Evolutionary conservation across 2,113 vertebrate species (phyloP).

Genomic region (Psephotus haematonotus): DNA sequence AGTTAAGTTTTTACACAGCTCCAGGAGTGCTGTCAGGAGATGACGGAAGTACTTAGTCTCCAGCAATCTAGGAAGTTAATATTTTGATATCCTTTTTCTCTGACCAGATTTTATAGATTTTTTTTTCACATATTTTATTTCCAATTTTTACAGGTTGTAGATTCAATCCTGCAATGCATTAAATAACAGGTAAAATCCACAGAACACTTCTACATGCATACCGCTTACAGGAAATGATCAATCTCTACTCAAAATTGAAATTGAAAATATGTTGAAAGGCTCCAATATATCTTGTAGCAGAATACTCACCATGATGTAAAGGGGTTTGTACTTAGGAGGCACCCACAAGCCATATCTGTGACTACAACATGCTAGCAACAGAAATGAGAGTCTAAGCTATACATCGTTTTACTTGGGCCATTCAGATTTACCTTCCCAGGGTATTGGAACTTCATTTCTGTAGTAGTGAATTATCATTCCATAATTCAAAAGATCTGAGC

Average conservation of each 20-base stretch:
- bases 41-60: background rate
- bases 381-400: background rate
- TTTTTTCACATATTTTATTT: background rate
- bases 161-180: background rate
- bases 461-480: background rate
- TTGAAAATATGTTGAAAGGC: background rate
- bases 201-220: background rate
- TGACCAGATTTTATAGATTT: background rate
- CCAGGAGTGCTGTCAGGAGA: background rate
- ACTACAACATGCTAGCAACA: background rate
- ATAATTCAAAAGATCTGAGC: background rate
- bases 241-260: background rate
- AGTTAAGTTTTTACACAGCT: conserved; percentile 1
- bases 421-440: background rate
- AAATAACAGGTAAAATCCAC: background rate
- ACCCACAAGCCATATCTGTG: background rate
- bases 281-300: background rate
- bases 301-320: background rate
- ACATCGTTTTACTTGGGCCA: background rate
- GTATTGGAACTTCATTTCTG: background rate
- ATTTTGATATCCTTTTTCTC: background rate
- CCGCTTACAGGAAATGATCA: background rate
- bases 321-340: background rate
- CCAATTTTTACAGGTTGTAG: background rate
- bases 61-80: background rate